Evolutionary conservation across 2,888 invertebrate species (phyloP), one percentile per base, ranked within the genome.

Genomic region (Caenorhabditis sinica): DNA sequence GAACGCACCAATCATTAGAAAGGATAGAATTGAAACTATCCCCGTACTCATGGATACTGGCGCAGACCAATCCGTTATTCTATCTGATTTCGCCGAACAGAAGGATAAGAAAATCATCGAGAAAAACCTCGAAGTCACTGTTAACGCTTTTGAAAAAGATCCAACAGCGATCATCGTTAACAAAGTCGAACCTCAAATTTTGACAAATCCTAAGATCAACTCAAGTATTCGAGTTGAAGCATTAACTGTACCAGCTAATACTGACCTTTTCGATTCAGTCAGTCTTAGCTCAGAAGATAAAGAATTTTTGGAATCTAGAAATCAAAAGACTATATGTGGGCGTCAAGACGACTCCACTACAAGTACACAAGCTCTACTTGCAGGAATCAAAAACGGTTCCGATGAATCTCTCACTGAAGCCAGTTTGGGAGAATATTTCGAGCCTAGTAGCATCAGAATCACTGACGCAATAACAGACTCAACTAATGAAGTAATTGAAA

Each of bases 341-440:
- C 28, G 28, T n/a, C n/a, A 13, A 17, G 33, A 49, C n/a, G 13
- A 49, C 0, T 6, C 2, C 17, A 11, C n/a, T 2, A 66, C 25
- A 2, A 43, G 20, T 20, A 36, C n/a, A 0, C 66, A 66, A n/a
- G 66, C 66, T 23, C 11, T 66, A 4, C 45, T 65, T 20, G 25
- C 43, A 13, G 23, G n/a, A 49, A 43, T 66, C 0, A 66, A 49
- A 45, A 6, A 45, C 8, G 6, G 28, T 5, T 43, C 9, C 28
- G 23, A 25, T 25, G 30, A 66, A 11, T 15, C 8, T 2, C n/a
- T 30, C 11, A 45, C 66, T 11, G 66, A 66, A 49, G 30, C 13
- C 17, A 66, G 13, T 20, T 30, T 66, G 9, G 45, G 49, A 66
- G 66, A 66, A 66, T 49, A 45, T 40, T 66, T 66, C 23, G 66